Base-by-base conservation (phyloP, 2,888 invertebrate genomes). In the Megastigmus dorsalis region DNA sequence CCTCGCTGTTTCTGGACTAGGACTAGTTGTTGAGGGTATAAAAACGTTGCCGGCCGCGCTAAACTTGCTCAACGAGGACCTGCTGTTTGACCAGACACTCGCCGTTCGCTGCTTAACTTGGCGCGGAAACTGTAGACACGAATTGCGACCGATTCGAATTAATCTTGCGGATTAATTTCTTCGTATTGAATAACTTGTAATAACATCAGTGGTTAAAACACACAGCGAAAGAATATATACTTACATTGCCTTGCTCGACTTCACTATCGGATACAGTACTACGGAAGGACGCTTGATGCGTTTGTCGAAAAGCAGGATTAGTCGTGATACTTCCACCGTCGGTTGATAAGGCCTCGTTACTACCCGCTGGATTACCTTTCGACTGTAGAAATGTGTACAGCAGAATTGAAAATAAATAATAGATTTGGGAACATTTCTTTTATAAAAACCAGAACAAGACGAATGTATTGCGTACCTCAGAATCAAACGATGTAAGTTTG, bases 211-310 rank as follows among this genome's bases (percentile, higher is more conserved):
- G n/a, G n/a, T n/a, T n/a, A n/a, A n/a, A n/a, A n/a, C n/a, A n/a
- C n/a, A n/a, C n/a, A n/a, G n/a, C n/a, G n/a, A n/a, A n/a, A n/a
- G n/a, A n/a, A n/a, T n/a, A n/a, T n/a, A n/a, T 15, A 92, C 93
- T 93, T 92, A 96, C 95, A 91, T 95, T 94, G 89, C 94, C 93
- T 88, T 94, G 93, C 89, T 95, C 95, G 87, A 95, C 94, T 90
- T 97, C 97, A 85, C 96, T 97, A 89, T 97, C 97, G 82, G 97
- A 97, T 84, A 97, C 95, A 82, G 97, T 95, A 83, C 96, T 96
- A 86, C 97, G 93, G 91, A 95, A 94, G 54, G 90, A 90, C 83
- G 92, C 91, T 83, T 94, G 93, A 89, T 93, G 92, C 91, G 94
- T 84, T 90, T 90, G 88, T 91, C 93, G 89, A 91, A 91, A 93